Conservation (phyloP, 2,113 vertebrate genomes). For the Takifugu flavidus region DNA sequence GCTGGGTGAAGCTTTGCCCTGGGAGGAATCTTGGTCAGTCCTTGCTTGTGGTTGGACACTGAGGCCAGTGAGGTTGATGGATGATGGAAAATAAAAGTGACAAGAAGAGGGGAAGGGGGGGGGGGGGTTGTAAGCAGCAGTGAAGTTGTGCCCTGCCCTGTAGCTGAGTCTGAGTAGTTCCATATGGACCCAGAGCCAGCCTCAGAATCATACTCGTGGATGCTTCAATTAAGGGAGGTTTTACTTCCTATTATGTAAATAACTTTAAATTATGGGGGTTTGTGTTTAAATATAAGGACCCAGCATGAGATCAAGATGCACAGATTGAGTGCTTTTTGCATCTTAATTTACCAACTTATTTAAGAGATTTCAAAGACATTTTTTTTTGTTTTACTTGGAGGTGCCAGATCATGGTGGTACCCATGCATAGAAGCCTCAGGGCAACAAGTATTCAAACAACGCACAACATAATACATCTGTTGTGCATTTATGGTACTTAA, state of each 20-base stretch:
- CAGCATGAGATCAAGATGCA: neutral
- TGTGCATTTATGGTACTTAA: neutral
- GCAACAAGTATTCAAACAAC: neutral
- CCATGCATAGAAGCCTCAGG: neutral
- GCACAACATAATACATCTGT: neutral
- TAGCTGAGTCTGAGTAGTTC: conserved; percentile 36
- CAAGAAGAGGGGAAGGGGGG: conserved; percentile 24
- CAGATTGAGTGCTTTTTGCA: neutral
- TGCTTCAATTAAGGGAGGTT: neutral
- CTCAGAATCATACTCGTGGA: conserved; percentile 6
- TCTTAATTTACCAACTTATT: neutral
- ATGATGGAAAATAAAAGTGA: conserved; percentile 48
- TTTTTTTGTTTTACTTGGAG: neutral
- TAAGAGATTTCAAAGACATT: neutral
- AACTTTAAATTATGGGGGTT: neutral
- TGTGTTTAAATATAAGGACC: neutral
- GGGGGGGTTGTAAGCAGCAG: conserved; percentile 14
- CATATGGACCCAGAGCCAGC: conserved; percentile 16
- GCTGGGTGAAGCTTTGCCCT: conserved; percentile 14
- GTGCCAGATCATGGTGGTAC: neutral
- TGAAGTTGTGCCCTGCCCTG: conserved; percentile 27
- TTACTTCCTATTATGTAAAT: neutral
- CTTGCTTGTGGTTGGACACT: conserved; percentile 35
- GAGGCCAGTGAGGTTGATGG: conserved; percentile 33
- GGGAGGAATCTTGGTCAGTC: conserved; percentile 42